A percentile compares a stretch with the other conserved stretches of the same genome.
Conservation (phyloP, 2,888 invertebrate genomes). For the Meliscaeva auricollis region DNA sequence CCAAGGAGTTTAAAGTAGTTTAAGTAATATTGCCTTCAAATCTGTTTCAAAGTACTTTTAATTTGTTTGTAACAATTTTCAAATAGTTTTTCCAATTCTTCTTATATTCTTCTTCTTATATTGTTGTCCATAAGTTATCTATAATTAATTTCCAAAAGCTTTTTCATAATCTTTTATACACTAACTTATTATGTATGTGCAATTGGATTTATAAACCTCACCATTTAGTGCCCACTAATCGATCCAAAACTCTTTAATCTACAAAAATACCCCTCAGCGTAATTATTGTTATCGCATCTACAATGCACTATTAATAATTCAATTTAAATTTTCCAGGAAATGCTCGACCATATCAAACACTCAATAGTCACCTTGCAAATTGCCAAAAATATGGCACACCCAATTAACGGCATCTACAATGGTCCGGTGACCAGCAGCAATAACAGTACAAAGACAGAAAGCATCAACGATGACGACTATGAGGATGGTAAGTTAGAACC, state of each 20-base stretch:
- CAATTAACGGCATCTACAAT: slow-evolving; percentile 94
- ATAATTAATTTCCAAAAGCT: too few relatives aligned
- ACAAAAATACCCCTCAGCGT: neutral
- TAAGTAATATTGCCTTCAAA: too few relatives aligned
- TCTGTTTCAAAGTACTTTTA: too few relatives aligned
- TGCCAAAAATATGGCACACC: slow-evolving; percentile 97
- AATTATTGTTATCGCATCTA: neutral
- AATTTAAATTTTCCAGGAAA: slow-evolving; percentile 87
- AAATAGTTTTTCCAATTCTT: too few relatives aligned
- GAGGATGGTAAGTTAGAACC: slow-evolving; percentile 61
- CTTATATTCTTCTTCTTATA: too few relatives aligned
- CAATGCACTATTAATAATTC: slow-evolving; percentile 13
- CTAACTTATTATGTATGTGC: too few relatives aligned
- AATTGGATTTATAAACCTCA: neutral
- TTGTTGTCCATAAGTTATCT: too few relatives aligned
- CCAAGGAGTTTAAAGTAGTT: too few relatives aligned
- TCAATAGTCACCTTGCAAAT: slow-evolving; percentile 99
- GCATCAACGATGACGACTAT: slow-evolving; percentile 75
- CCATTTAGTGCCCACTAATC: neutral
- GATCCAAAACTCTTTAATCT: neutral
- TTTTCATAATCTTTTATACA: too few relatives aligned
- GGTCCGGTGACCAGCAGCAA: slow-evolving; percentile 84
- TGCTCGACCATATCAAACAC: slow-evolving; percentile 99
- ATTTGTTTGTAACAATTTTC: too few relatives aligned
- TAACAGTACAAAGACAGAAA: slow-evolving; percentile 75